Evolutionary conservation across 1,140 invertebrate genomes (phyloP), one percentile per base, ranked within the genome.

Genomic region (Drosophila sulfurigaster): DNA sequence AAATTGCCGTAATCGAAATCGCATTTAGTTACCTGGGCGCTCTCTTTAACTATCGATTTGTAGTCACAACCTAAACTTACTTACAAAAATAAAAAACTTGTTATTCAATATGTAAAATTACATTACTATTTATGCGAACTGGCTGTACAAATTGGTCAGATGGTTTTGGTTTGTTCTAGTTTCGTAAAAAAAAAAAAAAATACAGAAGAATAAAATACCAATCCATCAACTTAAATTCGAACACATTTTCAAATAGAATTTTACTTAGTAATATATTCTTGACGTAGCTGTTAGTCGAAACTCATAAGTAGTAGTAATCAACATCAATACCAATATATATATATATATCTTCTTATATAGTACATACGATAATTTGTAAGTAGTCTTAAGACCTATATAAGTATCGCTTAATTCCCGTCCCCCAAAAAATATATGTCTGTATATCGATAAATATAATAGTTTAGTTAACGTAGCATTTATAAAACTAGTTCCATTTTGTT

Each of bases 91-190:
- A 57, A 41, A 57, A 56, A 56, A 32, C 30, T 49, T 73, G 56
- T 73, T 45, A 48, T 41, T 43, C 51, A 41, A 74, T 68, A 56
- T 74, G 52, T 66, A 73, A 25, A 25, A 66, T 54, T 66, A 30
- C 25, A 70, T 57, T 58, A 52, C 32, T 60, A 48, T 41, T 20
- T 60, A 45, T 59, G n/a, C 35, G n/a, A 70, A 71, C 54, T 73
- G 64, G 32, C 65, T 56, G 49, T 41, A 56, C 6, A 58, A 60
- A 30, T 45, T 13, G 57, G 63, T 32, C 67, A 69, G 62, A 64
- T 82, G 70, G 60, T 88, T 88, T 88, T 88, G 83, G 83, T 88
- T 88, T 88, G 83, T 88, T 88, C 85, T 89, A 74, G 82, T 86
- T 86, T 86, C 71, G 62, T 72, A 72, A 16, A 16, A 20, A 48